phyloP scores from a whole-genome alignment of 2,797 vertebrate species.

The Anabacerthia variegaticeps region DNA sequence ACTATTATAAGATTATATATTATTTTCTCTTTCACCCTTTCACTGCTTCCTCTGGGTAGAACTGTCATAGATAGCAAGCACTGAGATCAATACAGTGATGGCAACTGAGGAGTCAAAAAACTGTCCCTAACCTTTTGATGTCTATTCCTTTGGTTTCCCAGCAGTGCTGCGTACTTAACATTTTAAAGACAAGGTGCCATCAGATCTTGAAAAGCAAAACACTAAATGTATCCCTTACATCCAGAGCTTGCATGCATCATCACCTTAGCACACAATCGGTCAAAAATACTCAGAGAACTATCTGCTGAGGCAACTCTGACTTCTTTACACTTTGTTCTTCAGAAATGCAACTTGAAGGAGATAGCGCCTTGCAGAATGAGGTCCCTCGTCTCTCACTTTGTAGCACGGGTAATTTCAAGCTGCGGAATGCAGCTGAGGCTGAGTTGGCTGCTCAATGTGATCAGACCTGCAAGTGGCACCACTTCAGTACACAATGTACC shows the following conservation, averaged over 20 bases:
- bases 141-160: neutral
- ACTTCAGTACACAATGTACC: neutral
- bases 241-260: neutral
- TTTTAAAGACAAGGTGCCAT: neutral
- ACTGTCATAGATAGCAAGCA: neutral
- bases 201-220: neutral
- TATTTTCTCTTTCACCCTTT: neutral
- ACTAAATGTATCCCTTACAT: neutral
- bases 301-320: neutral
- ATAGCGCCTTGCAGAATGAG: neutral
- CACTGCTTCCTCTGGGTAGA: neutral
- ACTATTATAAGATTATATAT: neutral
- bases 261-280: neutral
- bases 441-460: neutral
- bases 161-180: neutral
- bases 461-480: neutral
- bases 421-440: neutral
- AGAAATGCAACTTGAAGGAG: neutral
- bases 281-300: neutral
- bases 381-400: neutral
- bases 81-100: neutral
- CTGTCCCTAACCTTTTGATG: neutral
- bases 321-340: neutral
- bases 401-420: neutral
- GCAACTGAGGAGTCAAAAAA: neutral